These are phyloP conservation scores for Tetragnatha montana DNA, from an alignment of 2,888 invertebrate genomes.

Conservation along the genomic window DNA sequence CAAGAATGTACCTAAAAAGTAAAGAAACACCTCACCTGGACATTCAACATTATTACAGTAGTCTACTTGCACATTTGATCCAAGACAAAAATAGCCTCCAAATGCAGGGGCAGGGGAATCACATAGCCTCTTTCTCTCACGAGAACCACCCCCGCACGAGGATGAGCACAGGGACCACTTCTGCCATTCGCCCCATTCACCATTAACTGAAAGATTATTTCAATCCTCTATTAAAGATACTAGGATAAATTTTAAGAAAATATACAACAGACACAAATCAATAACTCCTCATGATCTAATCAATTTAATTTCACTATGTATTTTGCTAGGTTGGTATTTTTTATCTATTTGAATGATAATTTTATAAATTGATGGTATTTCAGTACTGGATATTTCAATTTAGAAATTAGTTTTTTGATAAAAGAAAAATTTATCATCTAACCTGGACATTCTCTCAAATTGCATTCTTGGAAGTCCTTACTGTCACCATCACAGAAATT, in stretches of 20 bases:
- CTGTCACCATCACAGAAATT: slow-evolving; percentile 74
- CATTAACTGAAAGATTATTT: slow-evolving; percentile 69
- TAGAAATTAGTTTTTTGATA: too few relatives aligned
- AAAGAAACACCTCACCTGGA: slow-evolving; percentile 73
- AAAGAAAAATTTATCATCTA: not conserved
- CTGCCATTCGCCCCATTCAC: slow-evolving; percentile 77
- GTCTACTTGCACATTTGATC: slow-evolving; percentile 76
- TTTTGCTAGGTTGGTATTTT: not conserved
- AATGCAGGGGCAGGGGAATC: slow-evolving; percentile 76
- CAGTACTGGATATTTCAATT: too few relatives aligned
- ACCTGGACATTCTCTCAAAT: slow-evolving; percentile 75
- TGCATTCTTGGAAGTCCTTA: slow-evolving; percentile 74
- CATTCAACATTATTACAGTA: slow-evolving; percentile 77
- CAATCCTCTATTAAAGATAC: too few relatives aligned
- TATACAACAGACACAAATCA: not conserved
- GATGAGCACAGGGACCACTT: slow-evolving; percentile 77
- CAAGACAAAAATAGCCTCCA: slow-evolving; percentile 77
- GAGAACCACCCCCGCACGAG: slow-evolving; percentile 76
- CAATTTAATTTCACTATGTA: not conserved
- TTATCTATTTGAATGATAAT: not conserved
- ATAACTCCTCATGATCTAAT: not conserved
- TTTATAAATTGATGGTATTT: not conserved
- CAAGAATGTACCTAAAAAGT: not conserved
- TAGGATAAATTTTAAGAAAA: not conserved
- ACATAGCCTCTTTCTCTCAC: slow-evolving; percentile 77